Evolutionary conservation across 2,888 invertebrate species (phyloP), one percentile per base, ranked within the genome.

Genomic region (Drosophila kanekoi): DNA sequence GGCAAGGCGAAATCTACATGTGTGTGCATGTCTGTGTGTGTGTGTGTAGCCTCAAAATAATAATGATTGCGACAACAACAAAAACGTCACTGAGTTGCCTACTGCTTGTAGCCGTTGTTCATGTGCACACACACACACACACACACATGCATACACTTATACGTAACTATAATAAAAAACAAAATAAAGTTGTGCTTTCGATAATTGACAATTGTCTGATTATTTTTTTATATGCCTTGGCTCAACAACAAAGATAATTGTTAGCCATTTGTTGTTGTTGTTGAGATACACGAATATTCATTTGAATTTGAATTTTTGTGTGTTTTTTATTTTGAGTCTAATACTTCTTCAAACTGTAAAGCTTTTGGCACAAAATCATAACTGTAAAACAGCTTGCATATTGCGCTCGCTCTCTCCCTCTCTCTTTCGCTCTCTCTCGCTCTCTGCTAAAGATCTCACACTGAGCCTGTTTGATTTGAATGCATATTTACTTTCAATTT

Each of bases 401-500:
- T 18, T 33, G 20, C 20, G 5, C 23, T 23, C 33, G 5, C 4
- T 14, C 35, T 14, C 40, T 20, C 48, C 47, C 28, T 48, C 38
- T 5, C 4, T 14, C 35, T 14, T n/a, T n/a, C n/a, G n/a, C 40
- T 20, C 48, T 54, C 16, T 52, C 35, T 40, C 6, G 23, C 23
- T 6, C 1, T 23, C 23, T 8, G 23, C 23, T 23, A 8, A 23
- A 23, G 23, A 23, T n/a, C n/a, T n/a, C n/a, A n/a, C 14, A 14
- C 33, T 23, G 38, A 14, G 18, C 51, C 56, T 77, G 52, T 58
- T 37, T 66, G 37, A 45, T 47, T 56, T 56, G 41, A 56, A 44
- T 72, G 61, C 81, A 79, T 68, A 85, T 86, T 89, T 87, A 89
- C 91, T 91, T 90, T 92, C 90, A 91, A 90, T 90, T 90, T 78